phyloP scores from a whole-genome alignment of 2,113 vertebrate genomes.

The Hippolais icterina region DNA sequence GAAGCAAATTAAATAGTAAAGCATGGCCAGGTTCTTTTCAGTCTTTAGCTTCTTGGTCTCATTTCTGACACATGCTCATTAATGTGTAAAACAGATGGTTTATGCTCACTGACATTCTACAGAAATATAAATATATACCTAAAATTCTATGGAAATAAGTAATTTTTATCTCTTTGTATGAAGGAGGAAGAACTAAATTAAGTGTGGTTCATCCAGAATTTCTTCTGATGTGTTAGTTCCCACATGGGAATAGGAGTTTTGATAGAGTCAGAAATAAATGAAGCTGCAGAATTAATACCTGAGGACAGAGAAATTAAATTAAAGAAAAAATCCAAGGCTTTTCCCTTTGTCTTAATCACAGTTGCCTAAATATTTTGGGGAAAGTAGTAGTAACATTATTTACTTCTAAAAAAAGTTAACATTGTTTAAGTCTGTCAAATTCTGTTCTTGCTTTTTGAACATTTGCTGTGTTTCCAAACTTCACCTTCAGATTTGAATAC shows the following conservation, averaged over 20 bases:
- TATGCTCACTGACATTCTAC: background rate
- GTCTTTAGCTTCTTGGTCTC: background rate
- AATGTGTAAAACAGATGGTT: background rate
- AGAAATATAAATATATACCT: background rate
- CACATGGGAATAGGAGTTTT: background rate
- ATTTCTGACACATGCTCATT: background rate
- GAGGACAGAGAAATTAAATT: background rate
- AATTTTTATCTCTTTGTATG: background rate
- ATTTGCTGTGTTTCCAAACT: background rate
- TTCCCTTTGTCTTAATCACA: background rate
- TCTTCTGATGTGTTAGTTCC: background rate
- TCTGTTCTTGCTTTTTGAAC: background rate
- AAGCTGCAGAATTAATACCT: background rate
- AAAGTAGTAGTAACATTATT: background rate
- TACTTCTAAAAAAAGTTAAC: background rate
- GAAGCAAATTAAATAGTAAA: background rate
- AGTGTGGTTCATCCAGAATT: background rate
- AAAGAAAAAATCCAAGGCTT: background rate
- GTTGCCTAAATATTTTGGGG: background rate
- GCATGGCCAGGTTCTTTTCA: background rate
- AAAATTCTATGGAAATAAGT: background rate
- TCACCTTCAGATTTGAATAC: background rate
- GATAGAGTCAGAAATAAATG: background rate
- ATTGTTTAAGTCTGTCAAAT: background rate
- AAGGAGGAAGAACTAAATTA: background rate